These are phyloP conservation scores for Hafferia zeledoni DNA, from an alignment of 2,797 vertebrate genomes.

Conservation along the genomic window DNA sequence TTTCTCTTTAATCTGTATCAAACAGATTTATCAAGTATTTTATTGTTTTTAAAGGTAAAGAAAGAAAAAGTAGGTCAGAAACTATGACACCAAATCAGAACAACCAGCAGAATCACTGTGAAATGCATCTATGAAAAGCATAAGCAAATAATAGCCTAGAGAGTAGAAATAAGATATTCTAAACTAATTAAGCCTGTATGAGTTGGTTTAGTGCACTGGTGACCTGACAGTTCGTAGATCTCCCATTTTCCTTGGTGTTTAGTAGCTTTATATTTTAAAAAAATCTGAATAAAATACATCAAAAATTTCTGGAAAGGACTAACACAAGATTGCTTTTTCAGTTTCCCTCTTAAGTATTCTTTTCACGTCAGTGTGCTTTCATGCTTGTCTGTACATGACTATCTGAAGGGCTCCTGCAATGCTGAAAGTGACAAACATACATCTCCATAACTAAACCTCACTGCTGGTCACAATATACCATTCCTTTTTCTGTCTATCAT, in stretches of 20 bases:
- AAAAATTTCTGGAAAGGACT: background rate
- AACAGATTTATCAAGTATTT: background rate
- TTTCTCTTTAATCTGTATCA: background rate
- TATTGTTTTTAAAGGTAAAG: background rate
- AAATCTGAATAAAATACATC: background rate
- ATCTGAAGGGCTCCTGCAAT: background rate
- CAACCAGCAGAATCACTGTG: background rate
- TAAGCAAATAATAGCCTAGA: background rate
- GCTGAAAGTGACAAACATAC: background rate
- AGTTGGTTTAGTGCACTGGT: background rate
- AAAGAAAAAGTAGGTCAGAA: background rate
- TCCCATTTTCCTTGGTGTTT: background rate
- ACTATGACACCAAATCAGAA: background rate
- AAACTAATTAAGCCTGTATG: background rate
- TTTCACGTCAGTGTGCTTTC: background rate
- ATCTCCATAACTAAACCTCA: background rate
- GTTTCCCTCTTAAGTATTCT: background rate
- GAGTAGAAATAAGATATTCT: background rate
- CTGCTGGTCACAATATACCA: background rate
- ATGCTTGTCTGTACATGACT: background rate
- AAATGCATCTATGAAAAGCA: background rate
- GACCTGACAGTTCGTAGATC: background rate
- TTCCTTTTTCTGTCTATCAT: background rate
- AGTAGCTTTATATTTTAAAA: background rate
- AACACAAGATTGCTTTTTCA: background rate